phyloP scores from a whole-genome alignment of 2,888 invertebrate genomes.

The Amiota mariae region DNA sequence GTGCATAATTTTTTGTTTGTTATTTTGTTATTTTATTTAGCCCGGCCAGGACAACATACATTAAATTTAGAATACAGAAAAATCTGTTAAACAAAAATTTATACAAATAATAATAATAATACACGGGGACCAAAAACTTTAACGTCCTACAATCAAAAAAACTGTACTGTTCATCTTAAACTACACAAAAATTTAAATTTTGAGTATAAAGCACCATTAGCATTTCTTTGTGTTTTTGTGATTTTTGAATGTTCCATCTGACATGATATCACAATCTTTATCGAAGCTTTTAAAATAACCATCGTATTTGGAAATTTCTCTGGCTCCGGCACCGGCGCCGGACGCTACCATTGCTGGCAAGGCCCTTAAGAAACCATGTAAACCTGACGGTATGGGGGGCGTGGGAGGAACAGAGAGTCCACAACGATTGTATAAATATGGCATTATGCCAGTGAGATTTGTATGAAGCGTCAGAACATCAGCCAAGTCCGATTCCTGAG shows the following conservation, averaged over 20 bases:
- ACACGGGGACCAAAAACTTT: not conserved
- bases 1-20: not conserved
- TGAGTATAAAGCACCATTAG: constrained; percentile 11
- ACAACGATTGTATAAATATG: constrained; percentile 72
- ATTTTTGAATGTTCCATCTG: constrained; percentile 18
- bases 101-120: constrained; percentile 7
- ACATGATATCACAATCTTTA: constrained; percentile 48
- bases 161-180: not conserved
- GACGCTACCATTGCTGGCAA: constrained; percentile 70
- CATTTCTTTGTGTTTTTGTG: constrained; percentile 37
- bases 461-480: constrained; percentile 71
- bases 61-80: constrained; percentile 9
- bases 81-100: not conserved
- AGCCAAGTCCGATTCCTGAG: constrained; percentile 73
- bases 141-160: not conserved
- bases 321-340: constrained; percentile 52
- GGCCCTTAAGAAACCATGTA: constrained; percentile 72
- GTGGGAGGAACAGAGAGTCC: constrained; percentile 68
- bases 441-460: constrained; percentile 71
- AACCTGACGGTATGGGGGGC: constrained; percentile 73
- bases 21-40: constrained; percentile 11
- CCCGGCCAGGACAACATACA: constrained; percentile 15
- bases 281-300: constrained; percentile 58
- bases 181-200: constrained; percentile 7
- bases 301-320: constrained; percentile 66